Evolutionary conservation across 1,140 invertebrate genomes (phyloP).

Genomic region (Scaptomyza montana): DNA sequence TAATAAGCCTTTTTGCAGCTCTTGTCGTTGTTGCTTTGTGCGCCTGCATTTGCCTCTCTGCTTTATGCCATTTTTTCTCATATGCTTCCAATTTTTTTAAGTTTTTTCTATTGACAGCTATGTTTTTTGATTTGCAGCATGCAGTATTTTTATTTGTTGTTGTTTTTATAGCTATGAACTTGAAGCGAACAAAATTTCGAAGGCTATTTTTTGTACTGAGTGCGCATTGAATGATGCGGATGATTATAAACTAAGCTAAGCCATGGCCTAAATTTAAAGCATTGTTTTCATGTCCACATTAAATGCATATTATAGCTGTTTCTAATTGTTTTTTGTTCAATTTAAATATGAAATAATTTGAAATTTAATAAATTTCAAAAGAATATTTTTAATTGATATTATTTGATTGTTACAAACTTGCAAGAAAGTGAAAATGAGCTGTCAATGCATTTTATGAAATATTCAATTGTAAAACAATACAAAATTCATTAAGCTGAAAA

Average conservation of each 20-base stretch:
- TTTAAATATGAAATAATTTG: too few relatives aligned
- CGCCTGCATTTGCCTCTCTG: constrained; percentile 19
- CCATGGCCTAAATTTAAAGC: neutral
- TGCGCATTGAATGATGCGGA: too few relatives aligned
- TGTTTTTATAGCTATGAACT: constrained; percentile 49
- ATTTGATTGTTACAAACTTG: neutral
- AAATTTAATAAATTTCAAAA: too few relatives aligned
- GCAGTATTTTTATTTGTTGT: neutral
- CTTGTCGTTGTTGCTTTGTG: constrained; percentile 69
- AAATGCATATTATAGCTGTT: too few relatives aligned
- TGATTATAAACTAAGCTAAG: neutral
- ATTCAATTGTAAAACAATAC: constrained; percentile 30
- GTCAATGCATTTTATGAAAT: constrained; percentile 35
- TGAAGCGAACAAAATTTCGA: constrained; percentile 63
- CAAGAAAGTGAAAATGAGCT: constrained; percentile 16
- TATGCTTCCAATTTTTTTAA: constrained; percentile 9
- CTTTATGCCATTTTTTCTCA: constrained; percentile 11
- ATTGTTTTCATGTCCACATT: neutral
- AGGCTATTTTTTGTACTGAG: constrained; percentile 18
- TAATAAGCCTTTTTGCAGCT: constrained; percentile 79
- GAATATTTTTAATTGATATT: neutral
- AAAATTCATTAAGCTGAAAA: constrained; percentile 36
- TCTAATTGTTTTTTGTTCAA: too few relatives aligned
- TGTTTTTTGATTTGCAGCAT: constrained; percentile 68
- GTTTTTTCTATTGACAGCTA: constrained; percentile 62